Evolutionary conservation across 1,140 invertebrate species (phyloP).

Genomic region (Hyphantria cunea): DNA sequence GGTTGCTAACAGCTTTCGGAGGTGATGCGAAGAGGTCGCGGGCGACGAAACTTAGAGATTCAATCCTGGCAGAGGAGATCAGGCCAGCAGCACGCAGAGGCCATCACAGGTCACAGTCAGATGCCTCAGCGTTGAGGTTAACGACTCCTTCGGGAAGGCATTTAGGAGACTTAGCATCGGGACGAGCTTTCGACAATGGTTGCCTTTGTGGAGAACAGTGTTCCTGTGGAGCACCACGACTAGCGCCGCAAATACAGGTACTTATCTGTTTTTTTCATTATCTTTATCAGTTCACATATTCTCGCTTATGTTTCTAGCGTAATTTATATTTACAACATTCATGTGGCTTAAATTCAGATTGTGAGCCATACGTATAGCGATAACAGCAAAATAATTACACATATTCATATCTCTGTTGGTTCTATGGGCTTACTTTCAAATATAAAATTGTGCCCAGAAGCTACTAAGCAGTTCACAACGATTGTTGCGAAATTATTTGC

Average conservation of each 20-base stretch:
- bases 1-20: constrained; percentile 97
- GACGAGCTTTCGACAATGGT: constrained; percentile 97
- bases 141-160: constrained; percentile 83
- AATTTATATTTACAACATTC: constrained; percentile 1
- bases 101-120: constrained; percentile 95
- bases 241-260: constrained; percentile 71
- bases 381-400: constrained; percentile 3
- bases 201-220: constrained; percentile 88
- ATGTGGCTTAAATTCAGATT: constrained; percentile 11
- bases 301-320: background rate
- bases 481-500: constrained; percentile 18
- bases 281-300: background rate
- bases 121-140: constrained; percentile 88
- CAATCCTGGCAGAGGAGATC: constrained; percentile 94
- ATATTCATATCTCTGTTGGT: no score
- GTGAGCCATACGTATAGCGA: constrained; percentile 2
- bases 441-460: background rate
- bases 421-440: constrained; percentile 1
- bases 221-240: constrained; percentile 82
- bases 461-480: constrained; percentile 4
- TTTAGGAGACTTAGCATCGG: constrained; percentile 95
- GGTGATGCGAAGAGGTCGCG: constrained; percentile 93
- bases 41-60: constrained; percentile 92
- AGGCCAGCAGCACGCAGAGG: constrained; percentile 82
- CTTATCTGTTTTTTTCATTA: constrained; percentile 3